These are phyloP conservation scores for Labeo calbasu DNA, from an alignment of 2,797 vertebrate species.

Conservation along the genomic window DNA sequence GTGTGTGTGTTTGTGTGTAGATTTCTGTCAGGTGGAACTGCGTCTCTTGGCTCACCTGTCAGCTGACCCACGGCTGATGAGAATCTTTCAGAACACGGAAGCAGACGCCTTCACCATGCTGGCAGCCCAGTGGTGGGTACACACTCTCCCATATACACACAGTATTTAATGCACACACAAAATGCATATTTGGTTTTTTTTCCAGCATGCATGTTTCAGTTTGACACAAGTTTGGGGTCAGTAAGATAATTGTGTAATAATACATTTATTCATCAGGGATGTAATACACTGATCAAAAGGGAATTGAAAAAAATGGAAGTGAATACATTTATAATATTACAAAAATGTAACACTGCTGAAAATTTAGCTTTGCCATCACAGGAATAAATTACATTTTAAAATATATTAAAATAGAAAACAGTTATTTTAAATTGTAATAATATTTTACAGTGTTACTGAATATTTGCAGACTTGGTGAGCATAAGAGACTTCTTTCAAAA, in stretches of 20 bases:
- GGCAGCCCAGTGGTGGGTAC: slow-evolving; percentile 88
- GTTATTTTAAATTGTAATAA: neutral
- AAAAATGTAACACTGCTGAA: neutral
- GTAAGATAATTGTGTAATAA: neutral
- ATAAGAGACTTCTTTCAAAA: neutral
- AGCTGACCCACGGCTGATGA: slow-evolving; percentile 88
- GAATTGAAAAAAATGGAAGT: neutral
- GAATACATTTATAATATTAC: neutral
- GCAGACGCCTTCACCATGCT: slow-evolving; percentile 87
- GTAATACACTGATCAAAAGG: neutral
- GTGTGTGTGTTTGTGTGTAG: slow-evolving; percentile 66
- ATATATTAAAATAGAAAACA: neutral
- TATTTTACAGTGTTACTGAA: neutral
- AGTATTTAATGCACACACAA: slow-evolving; percentile 1
- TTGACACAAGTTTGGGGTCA: neutral
- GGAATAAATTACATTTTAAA: neutral
- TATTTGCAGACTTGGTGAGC: neutral
- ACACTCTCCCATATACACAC: neutral
- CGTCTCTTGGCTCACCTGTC: slow-evolving; percentile 92
- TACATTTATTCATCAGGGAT: neutral
- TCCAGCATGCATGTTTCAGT: neutral
- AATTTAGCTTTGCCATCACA: neutral
- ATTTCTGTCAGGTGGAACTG: slow-evolving; percentile 94
- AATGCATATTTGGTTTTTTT: neutral
- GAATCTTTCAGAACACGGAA: slow-evolving; percentile 82